Percentiles rank a stretch among this genome's conserved stretches.
Conservation (phyloP, 2,113 vertebrate genomes). For the Crotophaga sulcirostris region DNA sequence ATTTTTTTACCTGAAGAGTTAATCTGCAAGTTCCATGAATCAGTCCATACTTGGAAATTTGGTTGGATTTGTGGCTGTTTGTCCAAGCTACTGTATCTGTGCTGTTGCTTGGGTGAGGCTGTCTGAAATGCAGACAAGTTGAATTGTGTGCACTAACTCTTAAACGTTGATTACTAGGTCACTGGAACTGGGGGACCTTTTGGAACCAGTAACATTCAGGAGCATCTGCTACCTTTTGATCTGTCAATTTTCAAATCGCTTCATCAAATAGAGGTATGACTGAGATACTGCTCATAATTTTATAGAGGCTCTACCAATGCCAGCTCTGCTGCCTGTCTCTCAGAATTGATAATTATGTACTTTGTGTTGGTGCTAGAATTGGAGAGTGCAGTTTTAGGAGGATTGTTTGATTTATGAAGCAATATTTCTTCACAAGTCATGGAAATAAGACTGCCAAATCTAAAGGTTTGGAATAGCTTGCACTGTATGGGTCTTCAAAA, state of each 20-base stretch:
- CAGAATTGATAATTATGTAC: not conserved
- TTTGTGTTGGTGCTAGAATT: not conserved
- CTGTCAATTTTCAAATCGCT: conserved; percentile 94
- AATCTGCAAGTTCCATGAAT: not conserved
- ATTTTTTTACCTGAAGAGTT: not conserved
- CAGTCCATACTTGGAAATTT: not conserved
- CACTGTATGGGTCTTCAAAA: not conserved
- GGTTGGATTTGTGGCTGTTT: not conserved
- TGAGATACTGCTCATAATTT: not conserved
- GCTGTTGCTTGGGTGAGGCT: not conserved
- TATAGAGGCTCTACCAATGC: not conserved
- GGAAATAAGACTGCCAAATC: not conserved
- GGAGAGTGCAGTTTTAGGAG: not conserved
- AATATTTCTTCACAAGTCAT: not conserved
- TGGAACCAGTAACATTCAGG: conserved; percentile 94
- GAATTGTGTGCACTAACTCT: not conserved
- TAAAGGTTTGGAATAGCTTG: not conserved
- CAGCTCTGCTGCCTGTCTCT: not conserved
- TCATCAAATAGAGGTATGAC: conserved; percentile 91
- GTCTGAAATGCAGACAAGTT: not conserved
- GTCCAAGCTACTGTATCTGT: not conserved
- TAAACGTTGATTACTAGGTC: conserved; percentile 75
- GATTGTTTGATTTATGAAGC: not conserved
- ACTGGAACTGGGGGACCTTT: conserved; percentile 85
- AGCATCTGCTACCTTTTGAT: conserved; percentile 88